Evolutionary conservation across 2,797 vertebrate species (phyloP), one percentile per base, ranked within the genome.

Genomic region (Chelon labrosus): DNA sequence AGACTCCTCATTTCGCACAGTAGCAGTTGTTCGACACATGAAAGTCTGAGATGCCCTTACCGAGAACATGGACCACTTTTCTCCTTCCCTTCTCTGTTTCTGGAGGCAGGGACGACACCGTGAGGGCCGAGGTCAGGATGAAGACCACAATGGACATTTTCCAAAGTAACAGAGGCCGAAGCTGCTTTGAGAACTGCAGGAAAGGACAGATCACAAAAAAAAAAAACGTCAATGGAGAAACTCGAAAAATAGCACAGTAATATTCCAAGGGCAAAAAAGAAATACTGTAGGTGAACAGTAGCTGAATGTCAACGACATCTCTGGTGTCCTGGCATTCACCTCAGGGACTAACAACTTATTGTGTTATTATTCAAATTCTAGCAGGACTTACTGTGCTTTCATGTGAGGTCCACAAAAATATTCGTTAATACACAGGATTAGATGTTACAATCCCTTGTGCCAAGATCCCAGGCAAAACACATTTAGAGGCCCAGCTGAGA

Each of bases 1-100:
- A 31, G 31, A 31, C 31, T 31, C 31, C 31, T 31, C 31, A 31
- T 31, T 31, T 7, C 7, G 31, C 31, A 5, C 31, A 31, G 31
- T 31, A 7, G 31, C 31, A 31, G 31, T 31, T 31, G 31, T 31
- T 31, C 4, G 31, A 31, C 7, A 5, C 31, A 31, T 31, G 20
- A 63, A 53, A 62, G 1, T 2, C 35, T 37, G 35, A 41, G 9
- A 16, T 22, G 46, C 56, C 63, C 95, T 94, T 92, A 98, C 97
- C 97, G 2, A 97, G 94, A 55, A 98, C 97, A 1, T 98, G 97
- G 14, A 98, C 96, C 60, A 97, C 95, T 83, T 96, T 97, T 80
- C 95, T 97, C 70, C 94, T 89, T 58, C 95, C 95, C 39, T 95
- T 95, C 59, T 95, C 93, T 25, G 71, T 69, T 44, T 89, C 94